Base-by-base conservation (phyloP, 2,888 invertebrate species). In the Octodonta nipae region DNA sequence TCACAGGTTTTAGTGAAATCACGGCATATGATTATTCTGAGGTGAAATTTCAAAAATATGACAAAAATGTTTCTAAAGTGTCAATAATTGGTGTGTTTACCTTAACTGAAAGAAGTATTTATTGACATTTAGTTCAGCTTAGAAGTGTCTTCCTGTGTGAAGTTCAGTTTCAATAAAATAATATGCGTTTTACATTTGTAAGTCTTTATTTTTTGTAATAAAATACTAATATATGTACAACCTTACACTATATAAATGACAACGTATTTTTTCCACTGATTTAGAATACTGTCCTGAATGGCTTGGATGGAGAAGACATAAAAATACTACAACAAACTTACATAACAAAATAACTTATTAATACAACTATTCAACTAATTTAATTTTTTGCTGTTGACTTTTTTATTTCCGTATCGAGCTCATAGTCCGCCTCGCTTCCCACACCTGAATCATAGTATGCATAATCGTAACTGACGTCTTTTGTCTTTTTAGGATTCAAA, bases 391-490 rank as follows among this genome's bases (percentile, higher is more conserved):
- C 43, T 8, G 46, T 46, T 24, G 58, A 73, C 64, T 71, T 75
- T 46, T 72, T 71, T 45, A 77, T 73, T 54, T 77, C 78, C 3
- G 60, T 54, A 30, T 57, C 58, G 34, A 62, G 52, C 29, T 61
- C 59, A 36, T 62, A 63, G 31, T 63, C 63, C 5, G 54, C 53
- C 30, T 60, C 60, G 24, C 50, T 47, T 4, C 52, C 54, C 15
- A 49, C 47, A 37, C 54, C 55, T 3, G 55, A 50, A 54, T 85
- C 86, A 51, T 86, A 86, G 53, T 86, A 86, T 3, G 85, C 85
- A 51, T 86, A 86, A 55, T 86, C 86, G 52, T 86, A 86, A 54
- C 76, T 78, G 31, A 68, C 70, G 48, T 78, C 76, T 49, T 77
- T 76, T 41, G 75, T 74, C 43, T 72, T 72, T 49, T 64, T 61